A percentile compares a stretch with the other conserved stretches of the same genome.
Conservation (phyloP, 2,797 vertebrate species). For the Florisuga fusca region DNA sequence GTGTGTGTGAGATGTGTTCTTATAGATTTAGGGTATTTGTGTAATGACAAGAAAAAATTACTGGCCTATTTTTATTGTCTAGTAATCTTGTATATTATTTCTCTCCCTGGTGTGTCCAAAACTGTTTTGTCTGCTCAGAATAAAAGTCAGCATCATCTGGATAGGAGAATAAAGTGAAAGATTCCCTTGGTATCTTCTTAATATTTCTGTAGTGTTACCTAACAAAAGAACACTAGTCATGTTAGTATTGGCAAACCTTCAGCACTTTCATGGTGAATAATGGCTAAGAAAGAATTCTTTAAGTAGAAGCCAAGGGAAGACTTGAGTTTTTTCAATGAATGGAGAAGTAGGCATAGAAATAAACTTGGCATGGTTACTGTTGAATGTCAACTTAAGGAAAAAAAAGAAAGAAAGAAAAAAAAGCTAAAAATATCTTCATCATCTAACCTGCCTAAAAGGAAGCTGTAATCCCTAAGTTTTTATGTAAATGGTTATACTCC, state of each 20-base stretch:
- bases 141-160: neutral
- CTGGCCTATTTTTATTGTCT: neutral
- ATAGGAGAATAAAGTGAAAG: neutral
- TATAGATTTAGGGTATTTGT: neutral
- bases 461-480: neutral
- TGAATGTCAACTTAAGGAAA: neutral
- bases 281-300: neutral
- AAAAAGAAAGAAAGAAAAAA: too few relatives aligned
- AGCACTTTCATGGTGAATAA: neutral
- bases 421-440: neutral
- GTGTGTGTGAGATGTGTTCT: neutral
- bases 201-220: neutral
- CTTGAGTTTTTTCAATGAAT: neutral
- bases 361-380: fast-evolving
- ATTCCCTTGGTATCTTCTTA: neutral
- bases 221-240: neutral
- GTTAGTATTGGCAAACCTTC: neutral
- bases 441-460: neutral
- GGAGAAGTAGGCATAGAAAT: neutral
- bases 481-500: fast-evolving
- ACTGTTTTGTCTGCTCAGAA: neutral
- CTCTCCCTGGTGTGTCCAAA: neutral
- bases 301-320: neutral
- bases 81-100: neutral
- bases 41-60: neutral